These are phyloP conservation scores for Pedetes capensis DNA, from an alignment of 2,113 vertebrate species.

Conservation along the genomic window DNA sequence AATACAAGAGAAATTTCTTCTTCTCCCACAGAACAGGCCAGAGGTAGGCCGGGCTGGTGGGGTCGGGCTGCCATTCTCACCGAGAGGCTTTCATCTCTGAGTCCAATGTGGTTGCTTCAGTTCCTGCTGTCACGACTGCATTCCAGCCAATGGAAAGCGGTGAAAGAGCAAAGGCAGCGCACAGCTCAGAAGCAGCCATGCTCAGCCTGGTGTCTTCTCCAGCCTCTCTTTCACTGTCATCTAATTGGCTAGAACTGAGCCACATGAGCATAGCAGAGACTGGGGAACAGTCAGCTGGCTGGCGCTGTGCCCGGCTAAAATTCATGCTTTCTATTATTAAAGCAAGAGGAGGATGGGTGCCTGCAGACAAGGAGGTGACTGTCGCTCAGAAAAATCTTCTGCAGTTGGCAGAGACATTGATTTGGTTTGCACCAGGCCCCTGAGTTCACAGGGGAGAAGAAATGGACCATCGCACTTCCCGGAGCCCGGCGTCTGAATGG, in stretches of 20 bases:
- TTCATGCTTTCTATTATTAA: not conserved
- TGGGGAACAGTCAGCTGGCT: not conserved
- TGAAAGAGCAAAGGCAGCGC: not conserved
- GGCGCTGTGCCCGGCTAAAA: not conserved
- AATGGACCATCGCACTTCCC: no score
- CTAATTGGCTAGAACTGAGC: not conserved
- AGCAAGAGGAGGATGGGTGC: not conserved
- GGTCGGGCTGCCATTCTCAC: not conserved
- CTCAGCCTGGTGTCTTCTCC: no score
- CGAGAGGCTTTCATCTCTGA: not conserved
- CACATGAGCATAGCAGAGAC: no score
- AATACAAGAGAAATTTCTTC: not conserved
- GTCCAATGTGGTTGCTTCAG: not conserved
- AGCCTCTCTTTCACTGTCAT: not conserved
- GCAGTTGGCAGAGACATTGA: fast-evolving
- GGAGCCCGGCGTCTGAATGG: not conserved
- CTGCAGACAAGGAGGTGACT: not conserved
- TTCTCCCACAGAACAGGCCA: not conserved
- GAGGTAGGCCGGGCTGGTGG: not conserved
- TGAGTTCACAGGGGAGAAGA: not conserved
- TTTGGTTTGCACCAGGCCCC: not conserved
- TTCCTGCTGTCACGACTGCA: not conserved
- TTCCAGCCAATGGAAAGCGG: not conserved
- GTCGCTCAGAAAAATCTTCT: no score
- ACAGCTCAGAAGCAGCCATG: not conserved